Percentiles rank a stretch among this genome's conserved stretches.
These are phyloP conservation scores for Erpobdella octoculata DNA, from an alignment of 2,888 invertebrate genomes.

Conservation along the genomic window DNA sequence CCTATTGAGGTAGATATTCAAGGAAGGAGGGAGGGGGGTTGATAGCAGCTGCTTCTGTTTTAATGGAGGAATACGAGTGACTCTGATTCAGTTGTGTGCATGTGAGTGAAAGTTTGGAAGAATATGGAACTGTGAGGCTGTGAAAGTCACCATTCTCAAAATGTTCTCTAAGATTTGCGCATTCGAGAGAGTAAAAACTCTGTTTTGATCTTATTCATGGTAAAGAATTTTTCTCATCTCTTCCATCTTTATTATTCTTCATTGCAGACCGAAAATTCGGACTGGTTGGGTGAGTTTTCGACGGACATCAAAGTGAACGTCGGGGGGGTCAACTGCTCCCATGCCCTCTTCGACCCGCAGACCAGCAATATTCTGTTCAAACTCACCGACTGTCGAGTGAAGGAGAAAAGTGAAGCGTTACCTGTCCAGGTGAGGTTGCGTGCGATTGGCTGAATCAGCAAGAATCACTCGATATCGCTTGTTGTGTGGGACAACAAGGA, in stretches of 20 bases:
- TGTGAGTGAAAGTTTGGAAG: not conserved
- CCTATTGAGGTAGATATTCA: not conserved
- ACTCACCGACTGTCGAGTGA: not conserved
- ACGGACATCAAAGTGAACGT: constrained; percentile 4
- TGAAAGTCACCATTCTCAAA: too few species aligned
- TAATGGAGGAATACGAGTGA: not conserved
- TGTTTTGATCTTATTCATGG: not conserved
- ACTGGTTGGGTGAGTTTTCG: not conserved
- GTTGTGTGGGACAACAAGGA: too few species aligned
- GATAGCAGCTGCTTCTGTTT: not conserved
- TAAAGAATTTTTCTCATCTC: not conserved
- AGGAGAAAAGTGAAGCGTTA: not conserved
- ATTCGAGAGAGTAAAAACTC: too few species aligned
- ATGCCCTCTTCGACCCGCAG: not conserved
- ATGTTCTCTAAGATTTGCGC: too few species aligned
- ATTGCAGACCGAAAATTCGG: not conserved
- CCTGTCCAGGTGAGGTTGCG: not conserved
- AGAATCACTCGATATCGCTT: too few species aligned
- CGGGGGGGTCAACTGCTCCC: not conserved
- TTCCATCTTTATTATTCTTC: not conserved
- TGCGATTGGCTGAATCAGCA: too few species aligned
- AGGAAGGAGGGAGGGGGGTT: not conserved
- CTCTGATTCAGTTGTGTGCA: not conserved
- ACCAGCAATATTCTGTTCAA: not conserved
- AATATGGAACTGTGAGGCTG: too few species aligned